Evolutionary conservation across 2,113 vertebrate genomes (phyloP), one percentile per base, ranked within the genome.

Genomic region (Calypte anna): DNA sequence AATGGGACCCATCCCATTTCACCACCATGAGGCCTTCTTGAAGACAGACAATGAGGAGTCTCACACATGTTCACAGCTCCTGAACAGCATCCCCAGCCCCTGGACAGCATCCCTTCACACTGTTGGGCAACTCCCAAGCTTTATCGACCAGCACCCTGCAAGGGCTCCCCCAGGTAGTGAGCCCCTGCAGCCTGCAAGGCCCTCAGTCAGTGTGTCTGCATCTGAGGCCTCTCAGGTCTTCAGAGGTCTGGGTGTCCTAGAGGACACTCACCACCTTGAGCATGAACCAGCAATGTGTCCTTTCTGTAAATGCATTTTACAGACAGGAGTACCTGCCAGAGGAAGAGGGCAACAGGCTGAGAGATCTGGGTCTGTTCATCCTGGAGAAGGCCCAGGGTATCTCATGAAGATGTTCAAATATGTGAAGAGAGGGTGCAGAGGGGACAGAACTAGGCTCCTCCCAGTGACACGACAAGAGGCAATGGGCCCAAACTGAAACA

Each of bases 91-190:
- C 40, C 40, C 40, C 40, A 73, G 30, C 7, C 19, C 12, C 61
- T 44, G n/a, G 50, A 44, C 19, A 30, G 6, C 12, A 36, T 44
- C 25, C 10, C 6, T 15, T 57, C 1, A 0, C 20, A 57, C 17
- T 0, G 0, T 1, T 62, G 46, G n/a, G 21, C 12, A 24, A 40
- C 12, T 8, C 12, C 14, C 12, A 72, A 61, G 28, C 0, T 0
- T 14, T 58, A 3, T 51, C 17, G 25, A 23, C 33, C 22, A 0
- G 0, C 16, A 68, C 9, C 7, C 27, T 43, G 23, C 48, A 73
- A 21, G 23, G 33, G 22, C 30, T 38, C 10, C 24, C 12, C 5
- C 4, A 51, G 10, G 23, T 23, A 63, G 21, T 38, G 50, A 27
- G 2, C 5, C 5, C 22, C 36, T 36, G 57, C 33, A 70, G 25